Evolutionary conservation across 2,113 vertebrate species (phyloP).

Genomic region (Falco punctatus): DNA sequence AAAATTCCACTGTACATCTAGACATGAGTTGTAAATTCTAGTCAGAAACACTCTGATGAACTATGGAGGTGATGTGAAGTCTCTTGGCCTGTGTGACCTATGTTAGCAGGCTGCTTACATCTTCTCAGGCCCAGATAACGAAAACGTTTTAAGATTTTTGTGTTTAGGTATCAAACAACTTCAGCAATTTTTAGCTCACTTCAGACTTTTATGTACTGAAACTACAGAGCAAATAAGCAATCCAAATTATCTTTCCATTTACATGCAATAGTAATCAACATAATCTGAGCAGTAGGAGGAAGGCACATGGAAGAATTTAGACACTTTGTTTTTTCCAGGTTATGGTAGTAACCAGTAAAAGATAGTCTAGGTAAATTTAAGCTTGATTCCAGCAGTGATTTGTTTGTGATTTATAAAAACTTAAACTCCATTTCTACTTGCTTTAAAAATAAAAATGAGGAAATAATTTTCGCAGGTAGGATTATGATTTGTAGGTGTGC

Average conservation of each 20-base stretch:
- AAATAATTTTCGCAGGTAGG: neutral
- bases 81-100: neutral
- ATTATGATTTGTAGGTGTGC: neutral
- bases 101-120: neutral
- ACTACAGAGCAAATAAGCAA: neutral
- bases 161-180: neutral
- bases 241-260: neutral
- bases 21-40: neutral
- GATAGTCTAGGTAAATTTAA: neutral
- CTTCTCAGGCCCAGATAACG: neutral
- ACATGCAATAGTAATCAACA: neutral
- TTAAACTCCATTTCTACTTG: neutral
- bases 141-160: neutral
- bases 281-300: neutral
- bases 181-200: neutral
- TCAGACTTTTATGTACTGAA: neutral
- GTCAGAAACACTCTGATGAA: neutral
- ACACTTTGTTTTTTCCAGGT: neutral
- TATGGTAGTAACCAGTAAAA: neutral
- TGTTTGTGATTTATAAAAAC: neutral
- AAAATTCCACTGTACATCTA: neutral
- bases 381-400: neutral
- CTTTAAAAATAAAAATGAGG: neutral
- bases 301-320: neutral
- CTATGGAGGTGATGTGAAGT: neutral